Conservation (phyloP, 2,113 vertebrate species). For the Cromileptes altivelis region DNA sequence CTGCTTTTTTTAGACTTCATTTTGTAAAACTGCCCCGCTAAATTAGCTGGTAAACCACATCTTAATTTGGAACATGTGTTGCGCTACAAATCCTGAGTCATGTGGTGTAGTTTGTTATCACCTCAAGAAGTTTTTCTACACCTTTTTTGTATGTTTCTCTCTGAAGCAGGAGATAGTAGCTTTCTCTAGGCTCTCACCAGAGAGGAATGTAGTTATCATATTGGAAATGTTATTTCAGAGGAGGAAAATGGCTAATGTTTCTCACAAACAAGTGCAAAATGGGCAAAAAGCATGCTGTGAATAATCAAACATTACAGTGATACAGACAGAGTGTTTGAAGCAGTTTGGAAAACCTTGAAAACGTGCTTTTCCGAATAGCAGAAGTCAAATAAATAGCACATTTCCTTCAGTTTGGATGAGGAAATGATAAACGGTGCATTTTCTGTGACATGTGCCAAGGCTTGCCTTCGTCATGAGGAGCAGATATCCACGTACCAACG, state of each 20-base stretch:
- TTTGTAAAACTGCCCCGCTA: conserved; percentile 62
- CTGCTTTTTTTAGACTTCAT: conserved; percentile 43
- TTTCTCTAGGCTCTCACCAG: background rate
- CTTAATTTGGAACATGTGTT: conserved; percentile 73
- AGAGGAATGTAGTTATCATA: background rate
- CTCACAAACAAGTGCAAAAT: background rate
- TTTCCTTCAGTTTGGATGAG: background rate
- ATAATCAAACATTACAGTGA: conserved; percentile 13
- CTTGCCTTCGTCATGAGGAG: background rate
- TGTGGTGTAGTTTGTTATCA: conserved; percentile 32
- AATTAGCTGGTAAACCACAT: conserved; percentile 79
- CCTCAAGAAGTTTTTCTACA: conserved; percentile 13
- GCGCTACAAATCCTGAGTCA: conserved; percentile 20
- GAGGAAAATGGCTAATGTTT: no score
- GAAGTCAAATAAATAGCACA: conserved; percentile 26
- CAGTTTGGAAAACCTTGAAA: conserved; percentile 9
- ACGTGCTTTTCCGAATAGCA: background rate
- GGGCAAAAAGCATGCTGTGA: background rate
- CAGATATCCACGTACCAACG: background rate
- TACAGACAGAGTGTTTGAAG: background rate
- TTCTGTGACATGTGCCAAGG: background rate
- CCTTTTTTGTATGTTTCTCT: conserved; percentile 15
- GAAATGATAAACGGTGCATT: background rate
- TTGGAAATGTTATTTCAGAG: conserved; percentile 13
- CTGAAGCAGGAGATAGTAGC: conserved; percentile 4